Percentiles rank a stretch among this genome's conserved stretches.
Evolutionary conservation across 2,888 invertebrate species (phyloP).

Genomic region (Rhyacophila evoluta): DNA sequence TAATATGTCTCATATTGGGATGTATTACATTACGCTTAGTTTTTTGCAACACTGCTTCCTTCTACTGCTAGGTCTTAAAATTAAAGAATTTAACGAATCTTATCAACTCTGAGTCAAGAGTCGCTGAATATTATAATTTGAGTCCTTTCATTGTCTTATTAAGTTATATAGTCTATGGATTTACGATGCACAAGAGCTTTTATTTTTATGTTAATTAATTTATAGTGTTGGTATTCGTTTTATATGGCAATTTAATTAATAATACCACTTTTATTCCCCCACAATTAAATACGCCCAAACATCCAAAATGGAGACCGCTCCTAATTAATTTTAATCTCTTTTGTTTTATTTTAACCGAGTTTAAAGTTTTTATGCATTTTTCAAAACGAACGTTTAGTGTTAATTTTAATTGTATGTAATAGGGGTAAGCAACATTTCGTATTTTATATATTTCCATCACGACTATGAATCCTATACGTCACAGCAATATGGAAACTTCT

Average conservation of each 20-base stretch:
- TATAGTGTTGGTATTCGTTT: neutral
- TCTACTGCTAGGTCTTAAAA: too few relatives aligned
- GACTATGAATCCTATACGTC: too few relatives aligned
- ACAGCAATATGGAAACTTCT: too few relatives aligned
- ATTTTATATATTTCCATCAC: too few relatives aligned
- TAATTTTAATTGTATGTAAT: neutral
- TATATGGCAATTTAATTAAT: constrained; percentile 24
- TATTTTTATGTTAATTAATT: neutral
- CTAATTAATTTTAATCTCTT: constrained; percentile 19
- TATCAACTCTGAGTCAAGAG: too few relatives aligned
- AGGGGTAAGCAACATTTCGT: neutral
- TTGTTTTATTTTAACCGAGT: neutral
- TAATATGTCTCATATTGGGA: too few relatives aligned
- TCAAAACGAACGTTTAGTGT: constrained; percentile 10
- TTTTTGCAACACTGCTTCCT: too few relatives aligned
- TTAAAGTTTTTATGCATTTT: constrained; percentile 24
- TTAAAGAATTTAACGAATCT: too few relatives aligned
- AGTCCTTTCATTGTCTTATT: neutral
- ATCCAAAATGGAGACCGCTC: neutral
- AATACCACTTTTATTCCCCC: neutral
- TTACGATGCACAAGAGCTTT: neutral
- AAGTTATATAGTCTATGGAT: neutral
- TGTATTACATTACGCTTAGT: too few relatives aligned
- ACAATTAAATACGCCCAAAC: neutral
- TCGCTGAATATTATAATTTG: too few relatives aligned